Base-by-base conservation (phyloP, 2,888 invertebrate species). In the Agonum fuliginosum region DNA sequence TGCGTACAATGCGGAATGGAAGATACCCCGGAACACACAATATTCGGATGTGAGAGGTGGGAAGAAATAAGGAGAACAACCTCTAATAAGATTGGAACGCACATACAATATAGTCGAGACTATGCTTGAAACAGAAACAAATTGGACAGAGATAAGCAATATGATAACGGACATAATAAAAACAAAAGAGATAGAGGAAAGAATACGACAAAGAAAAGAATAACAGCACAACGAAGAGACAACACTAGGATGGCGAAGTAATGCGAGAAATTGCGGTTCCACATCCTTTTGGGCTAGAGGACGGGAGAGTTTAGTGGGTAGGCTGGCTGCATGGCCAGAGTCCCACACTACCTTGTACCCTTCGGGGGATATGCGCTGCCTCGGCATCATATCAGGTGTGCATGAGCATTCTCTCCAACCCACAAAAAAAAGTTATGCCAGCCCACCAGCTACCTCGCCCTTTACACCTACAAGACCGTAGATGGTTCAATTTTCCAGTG, bases 1-100 rank as follows among this genome's bases (percentile, higher is more conserved):
- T 71, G 71, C 51, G 8, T 17, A 2, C 20, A 24, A 3, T 71
- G 71, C 0, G n/a, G 12, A 19, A 51, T 0, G 17, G 19, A 20
- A 12, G 71, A 71, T 19, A 43, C 37, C 10, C 6, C 27, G 43
- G 48, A 51, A 8, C 71, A 71, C 51, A 71, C 71, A 8, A 4
- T 71, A 2, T 71, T 58, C 14, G 5, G 12, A 10, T 71, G 71
- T 14, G 19, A 3, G 12, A 54, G 43, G 10, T 67, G 67, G 67
- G 30, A 30, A 30, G 30, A 30, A 30, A 3, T 30, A 6, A 30
- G 30, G 8, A 3, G 8, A 30, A 30, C 30, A 30, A 30, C 30
- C 30, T 5, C 30, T 5, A 5, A 3, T 30, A 30, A 6, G 30
- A 6, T 30, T 30, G 30, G 30, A 30, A 30, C n/a, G n/a, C n/a